Evolutionary conservation across 2,888 invertebrate species (phyloP), one percentile per base, ranked within the genome.

Genomic region (Sinelater perroti): DNA sequence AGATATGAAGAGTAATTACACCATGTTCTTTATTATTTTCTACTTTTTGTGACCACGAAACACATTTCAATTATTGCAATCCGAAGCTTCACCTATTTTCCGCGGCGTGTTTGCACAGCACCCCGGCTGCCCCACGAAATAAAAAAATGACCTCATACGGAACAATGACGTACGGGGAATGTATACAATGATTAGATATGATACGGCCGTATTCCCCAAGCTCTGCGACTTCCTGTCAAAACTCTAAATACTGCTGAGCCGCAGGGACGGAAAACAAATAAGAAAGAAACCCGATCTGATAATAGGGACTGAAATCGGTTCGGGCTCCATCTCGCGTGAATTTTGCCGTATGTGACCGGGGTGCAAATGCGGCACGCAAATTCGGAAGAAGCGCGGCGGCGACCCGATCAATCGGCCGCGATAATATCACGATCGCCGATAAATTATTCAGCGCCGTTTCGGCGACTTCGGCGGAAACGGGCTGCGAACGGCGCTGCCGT

Each of bases 201-300:
- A 55, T 55, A 60, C 35, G 50, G 28, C 40, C 8, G 35, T 60
- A 60, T 55, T 60, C 60, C 60, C 63, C 44, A 49, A 50, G 55
- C 63, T 53, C 54, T 31, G 59, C 45, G 57, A 60, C 61, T 64
- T 60, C 58, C 66, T 67, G 65, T 66, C 64, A 62, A 67, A 63
- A 66, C 63, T 64, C 64, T 67, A 67, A 67, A 67, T 66, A 67
- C 67, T 65, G 63, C 58, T 57, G 67, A 57, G 64, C 62, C 64
- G 40, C 46, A 60, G 67, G 66, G 67, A 67, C 64, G 46, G 45
- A 56, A 59, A 47, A 61, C 66, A 64, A 63, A 67, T 63, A 66
- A 63, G 64, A 65, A 65, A 65, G 63, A 64, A 66, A 66, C 64
- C 59, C 63, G 64, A 66, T 66, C 63, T 66, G 66, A 64, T 66